phyloP scores from a whole-genome alignment of 2,113 vertebrate genomes.

The Scopus umbretta region DNA sequence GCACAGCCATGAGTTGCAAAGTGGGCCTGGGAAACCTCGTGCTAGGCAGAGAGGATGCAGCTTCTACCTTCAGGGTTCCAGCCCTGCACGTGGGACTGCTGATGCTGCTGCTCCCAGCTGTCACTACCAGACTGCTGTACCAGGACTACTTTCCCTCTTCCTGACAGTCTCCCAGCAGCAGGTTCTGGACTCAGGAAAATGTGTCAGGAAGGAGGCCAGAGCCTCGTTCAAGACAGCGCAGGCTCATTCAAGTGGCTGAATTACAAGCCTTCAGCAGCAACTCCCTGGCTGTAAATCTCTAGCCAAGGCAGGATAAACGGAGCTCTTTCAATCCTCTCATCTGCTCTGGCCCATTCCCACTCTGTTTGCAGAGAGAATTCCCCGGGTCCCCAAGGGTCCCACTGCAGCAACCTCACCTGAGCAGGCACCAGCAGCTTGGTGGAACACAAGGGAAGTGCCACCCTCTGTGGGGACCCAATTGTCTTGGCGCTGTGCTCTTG shows the following conservation, averaged over 20 bases:
- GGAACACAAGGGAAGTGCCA: not conserved
- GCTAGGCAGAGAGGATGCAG: not conserved
- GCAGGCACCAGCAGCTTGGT: not conserved
- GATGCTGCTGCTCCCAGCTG: not conserved
- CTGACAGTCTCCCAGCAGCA: not conserved
- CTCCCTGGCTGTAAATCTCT: constrained; percentile 7
- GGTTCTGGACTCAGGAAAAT: not conserved
- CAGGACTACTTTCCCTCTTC: not conserved
- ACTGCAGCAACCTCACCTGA: not conserved
- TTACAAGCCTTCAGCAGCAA: constrained; percentile 21
- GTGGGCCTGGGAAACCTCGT: not conserved
- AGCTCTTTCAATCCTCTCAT: not conserved
- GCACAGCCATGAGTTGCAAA: not conserved
- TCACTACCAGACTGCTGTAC: not conserved
- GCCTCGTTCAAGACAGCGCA: not conserved
- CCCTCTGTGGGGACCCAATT: not conserved
- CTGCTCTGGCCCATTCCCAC: not conserved
- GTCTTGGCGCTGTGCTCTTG: not conserved
- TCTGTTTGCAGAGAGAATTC: not conserved
- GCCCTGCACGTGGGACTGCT: not conserved
- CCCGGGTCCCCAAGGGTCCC: not conserved
- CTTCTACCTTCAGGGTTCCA: not conserved
- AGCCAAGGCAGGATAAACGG: not conserved
- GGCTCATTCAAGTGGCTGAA: constrained; percentile 24
- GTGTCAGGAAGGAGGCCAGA: not conserved